Percentiles rank a stretch among this genome's conserved stretches.
phyloP scores from a whole-genome alignment of 2,113 vertebrate genomes.

The Bostrychus sinensis region DNA sequence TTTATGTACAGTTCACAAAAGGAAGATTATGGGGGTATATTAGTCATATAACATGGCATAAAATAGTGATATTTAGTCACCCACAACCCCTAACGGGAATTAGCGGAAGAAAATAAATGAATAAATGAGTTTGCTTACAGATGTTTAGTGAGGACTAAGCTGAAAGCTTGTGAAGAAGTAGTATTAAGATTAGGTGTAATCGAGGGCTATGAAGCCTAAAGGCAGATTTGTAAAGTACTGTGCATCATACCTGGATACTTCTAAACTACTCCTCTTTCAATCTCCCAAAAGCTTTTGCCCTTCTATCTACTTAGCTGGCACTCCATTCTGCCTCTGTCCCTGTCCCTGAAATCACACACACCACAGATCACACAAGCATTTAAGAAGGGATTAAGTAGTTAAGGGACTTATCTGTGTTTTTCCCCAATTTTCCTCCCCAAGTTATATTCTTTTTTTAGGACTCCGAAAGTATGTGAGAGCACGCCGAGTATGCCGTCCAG shows the following conservation, averaged over 20 bases:
- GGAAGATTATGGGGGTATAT: too few species aligned
- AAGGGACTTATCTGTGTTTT: constrained; percentile 61
- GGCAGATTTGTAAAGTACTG: constrained; percentile 40
- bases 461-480: constrained; percentile 11
- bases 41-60: too few species aligned
- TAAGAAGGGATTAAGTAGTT: constrained; percentile 72
- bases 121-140: too few species aligned
- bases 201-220: constrained; percentile 56
- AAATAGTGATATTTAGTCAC: too few species aligned
- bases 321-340: constrained; percentile 36
- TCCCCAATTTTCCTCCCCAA: constrained; percentile 52
- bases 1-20: too few species aligned
- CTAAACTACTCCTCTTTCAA: constrained; percentile 22
- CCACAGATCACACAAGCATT: constrained; percentile 69
- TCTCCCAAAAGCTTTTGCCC: constrained; percentile 42
- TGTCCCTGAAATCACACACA: constrained; percentile 53
- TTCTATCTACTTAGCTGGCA: constrained; percentile 44
- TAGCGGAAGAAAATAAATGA: too few species aligned
- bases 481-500: constrained; percentile 35
- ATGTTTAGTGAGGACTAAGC: neutral
- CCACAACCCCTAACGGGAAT: too few species aligned
- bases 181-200: constrained; percentile 67
- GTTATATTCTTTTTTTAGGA: constrained; percentile 44
- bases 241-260: constrained; percentile 39
- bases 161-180: constrained; percentile 48